Evolutionary conservation across 1,140 invertebrate species (phyloP).

Genomic region (Drosophila burlai): DNA sequence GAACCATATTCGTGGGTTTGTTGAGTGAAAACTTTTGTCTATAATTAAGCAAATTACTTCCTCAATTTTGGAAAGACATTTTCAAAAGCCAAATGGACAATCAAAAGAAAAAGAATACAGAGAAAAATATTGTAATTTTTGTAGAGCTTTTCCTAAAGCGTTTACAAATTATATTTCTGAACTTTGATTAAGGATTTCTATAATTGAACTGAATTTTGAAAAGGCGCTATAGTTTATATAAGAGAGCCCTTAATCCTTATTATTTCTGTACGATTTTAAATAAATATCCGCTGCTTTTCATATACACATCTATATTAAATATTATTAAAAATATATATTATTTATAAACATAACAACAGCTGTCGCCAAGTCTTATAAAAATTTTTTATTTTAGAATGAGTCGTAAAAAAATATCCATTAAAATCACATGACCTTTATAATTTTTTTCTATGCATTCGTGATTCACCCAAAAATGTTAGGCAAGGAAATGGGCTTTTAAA

Average conservation of each 20-base stretch:
- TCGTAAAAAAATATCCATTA: not conserved
- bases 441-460: constrained; percentile 8
- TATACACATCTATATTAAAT: too few relatives aligned
- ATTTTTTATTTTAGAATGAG: not conserved
- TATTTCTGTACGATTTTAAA: too few relatives aligned
- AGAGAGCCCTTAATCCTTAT: not conserved
- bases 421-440: not conserved
- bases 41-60: constrained; percentile 40
- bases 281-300: too few relatives aligned
- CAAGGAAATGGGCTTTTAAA: not conserved
- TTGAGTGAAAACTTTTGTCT: constrained; percentile 22
- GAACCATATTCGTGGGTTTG: constrained; percentile 11
- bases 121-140: not conserved
- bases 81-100: constrained; percentile 14
- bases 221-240: too few relatives aligned
- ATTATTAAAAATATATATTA: not conserved
- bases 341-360: not conserved
- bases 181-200: not conserved
- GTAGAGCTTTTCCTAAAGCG: not conserved
- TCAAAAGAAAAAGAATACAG: constrained; percentile 1
- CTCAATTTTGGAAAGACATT: constrained; percentile 18
- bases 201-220: not conserved
- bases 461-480: constrained; percentile 2
- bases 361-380: not conserved
- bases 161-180: not conserved